Evolutionary conservation across 2,888 invertebrate genomes (phyloP), one percentile per base, ranked within the genome.

Genomic region (Drosophila hawaiiensis): DNA sequence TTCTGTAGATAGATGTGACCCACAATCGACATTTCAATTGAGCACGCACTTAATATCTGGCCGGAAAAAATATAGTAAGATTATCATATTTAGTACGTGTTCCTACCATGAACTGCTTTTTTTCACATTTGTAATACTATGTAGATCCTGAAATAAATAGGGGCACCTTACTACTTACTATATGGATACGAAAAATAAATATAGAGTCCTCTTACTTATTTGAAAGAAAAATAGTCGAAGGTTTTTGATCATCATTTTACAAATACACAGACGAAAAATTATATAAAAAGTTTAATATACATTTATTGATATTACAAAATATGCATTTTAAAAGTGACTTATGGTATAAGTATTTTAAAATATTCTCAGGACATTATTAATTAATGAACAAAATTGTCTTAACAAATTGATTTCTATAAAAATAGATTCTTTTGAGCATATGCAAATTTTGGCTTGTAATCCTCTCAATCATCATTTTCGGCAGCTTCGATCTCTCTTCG

Each of bases 1-100:
- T 28, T 67, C 52, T 59, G 43, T 56, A 35, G 41, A 22, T 39
- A 58, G 58, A 59, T 47, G 47, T 54, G 53, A 55, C 55, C 50
- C 39, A 55, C 60, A 53, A 61, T 35, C 61, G 33, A 35, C 35
- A 54, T 39, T 58, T 28, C 25, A 47, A 47, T 25, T 47, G 7
- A 47, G 22, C 4, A 25, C 47, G 25, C 47, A 25, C 22, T 4
- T 25, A 25, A 25, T 25, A 47, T 47, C 22, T 35, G 35, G 35
- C 16, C 5, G 16, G 16, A 35, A 16, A 35, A 35, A 35, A 29
- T 4, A 35, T 35, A 16, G 35, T 14, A 4, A 14, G 35, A 35
- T 35, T 35, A 35, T 35, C 14, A 35, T 16, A 35, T 2, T 35
- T 35, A 16, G 14, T 14, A 35, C 2, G 16, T 5, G 5, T 16